Conservation (phyloP, 2,113 vertebrate genomes). For the Cinclus cinclus region DNA sequence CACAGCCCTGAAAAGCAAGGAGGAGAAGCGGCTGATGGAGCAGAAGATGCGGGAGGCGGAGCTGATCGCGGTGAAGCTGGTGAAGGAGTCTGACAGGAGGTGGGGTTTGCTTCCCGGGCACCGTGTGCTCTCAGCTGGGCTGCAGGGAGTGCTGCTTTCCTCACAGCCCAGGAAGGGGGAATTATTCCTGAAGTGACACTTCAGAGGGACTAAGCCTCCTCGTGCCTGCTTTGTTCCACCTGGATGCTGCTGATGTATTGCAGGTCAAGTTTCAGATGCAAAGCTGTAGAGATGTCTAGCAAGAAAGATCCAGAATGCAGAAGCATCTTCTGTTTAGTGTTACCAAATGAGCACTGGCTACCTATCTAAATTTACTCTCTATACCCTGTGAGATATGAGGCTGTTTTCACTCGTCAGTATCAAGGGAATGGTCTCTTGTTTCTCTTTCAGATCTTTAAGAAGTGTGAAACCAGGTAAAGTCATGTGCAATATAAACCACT, state of each 20-base stretch:
- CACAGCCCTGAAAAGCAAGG: slow-evolving; percentile 88
- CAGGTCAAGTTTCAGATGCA: neutral
- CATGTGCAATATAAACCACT: neutral
- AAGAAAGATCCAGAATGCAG: neutral
- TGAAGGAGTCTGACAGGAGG: slow-evolving; percentile 91
- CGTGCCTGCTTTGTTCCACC: neutral
- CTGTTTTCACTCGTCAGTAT: neutral
- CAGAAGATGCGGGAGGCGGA: slow-evolving; percentile 94
- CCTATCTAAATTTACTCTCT: neutral
- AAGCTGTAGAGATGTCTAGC: neutral
- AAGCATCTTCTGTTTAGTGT: neutral
- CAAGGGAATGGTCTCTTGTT: neutral
- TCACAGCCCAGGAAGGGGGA: neutral
- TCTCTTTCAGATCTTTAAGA: neutral
- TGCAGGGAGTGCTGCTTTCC: neutral
- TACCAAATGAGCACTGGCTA: neutral
- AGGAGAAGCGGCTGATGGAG: slow-evolving; percentile 91
- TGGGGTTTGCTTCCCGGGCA: neutral
- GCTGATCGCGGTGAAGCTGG: slow-evolving; percentile 88
- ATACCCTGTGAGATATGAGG: neutral
- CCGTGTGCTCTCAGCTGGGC: neutral
- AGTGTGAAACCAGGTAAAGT: neutral
- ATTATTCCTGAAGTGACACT: neutral
- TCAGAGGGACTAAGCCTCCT: neutral
- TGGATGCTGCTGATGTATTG: neutral